Evolutionary conservation across 2,113 vertebrate species (phyloP).

Genomic region (Mohoua ochrocephala): DNA sequence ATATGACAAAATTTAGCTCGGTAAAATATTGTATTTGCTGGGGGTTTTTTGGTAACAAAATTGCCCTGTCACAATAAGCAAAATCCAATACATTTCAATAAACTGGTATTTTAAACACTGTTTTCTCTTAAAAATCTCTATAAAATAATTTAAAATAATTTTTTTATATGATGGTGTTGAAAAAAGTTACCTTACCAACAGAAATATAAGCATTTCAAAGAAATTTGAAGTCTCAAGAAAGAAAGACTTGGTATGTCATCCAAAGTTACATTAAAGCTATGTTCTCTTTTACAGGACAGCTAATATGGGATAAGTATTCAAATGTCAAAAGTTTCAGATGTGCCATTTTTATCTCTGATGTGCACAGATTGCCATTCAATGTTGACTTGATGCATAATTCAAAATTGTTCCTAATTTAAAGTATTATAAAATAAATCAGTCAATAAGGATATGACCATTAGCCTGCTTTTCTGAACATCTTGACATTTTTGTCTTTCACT

Average conservation of each 20-base stretch:
- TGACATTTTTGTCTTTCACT: background rate
- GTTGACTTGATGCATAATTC: background rate
- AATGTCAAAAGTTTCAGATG: background rate
- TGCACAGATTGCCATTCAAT: background rate
- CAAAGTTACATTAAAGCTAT: background rate
- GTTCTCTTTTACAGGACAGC: background rate
- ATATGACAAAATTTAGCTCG: background rate
- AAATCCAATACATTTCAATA: background rate
- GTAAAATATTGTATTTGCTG: background rate
- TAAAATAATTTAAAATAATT: background rate
- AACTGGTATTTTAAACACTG: background rate
- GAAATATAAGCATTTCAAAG: background rate
- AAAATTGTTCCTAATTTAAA: background rate
- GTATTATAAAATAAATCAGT: background rate
- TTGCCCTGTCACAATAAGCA: background rate
- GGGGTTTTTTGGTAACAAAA: background rate
- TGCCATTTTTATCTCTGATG: background rate
- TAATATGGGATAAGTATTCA: background rate
- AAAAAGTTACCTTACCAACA: background rate
- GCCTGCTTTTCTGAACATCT: background rate
- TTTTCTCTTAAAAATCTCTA: background rate
- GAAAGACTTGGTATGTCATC: background rate
- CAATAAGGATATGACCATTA: background rate
- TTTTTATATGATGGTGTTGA: fast-evolving
- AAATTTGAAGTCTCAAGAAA: background rate